A percentile compares a stretch with the other conserved stretches of the same genome.
phyloP scores from a whole-genome alignment of 2,888 invertebrate species.

The Pecten maximus region DNA sequence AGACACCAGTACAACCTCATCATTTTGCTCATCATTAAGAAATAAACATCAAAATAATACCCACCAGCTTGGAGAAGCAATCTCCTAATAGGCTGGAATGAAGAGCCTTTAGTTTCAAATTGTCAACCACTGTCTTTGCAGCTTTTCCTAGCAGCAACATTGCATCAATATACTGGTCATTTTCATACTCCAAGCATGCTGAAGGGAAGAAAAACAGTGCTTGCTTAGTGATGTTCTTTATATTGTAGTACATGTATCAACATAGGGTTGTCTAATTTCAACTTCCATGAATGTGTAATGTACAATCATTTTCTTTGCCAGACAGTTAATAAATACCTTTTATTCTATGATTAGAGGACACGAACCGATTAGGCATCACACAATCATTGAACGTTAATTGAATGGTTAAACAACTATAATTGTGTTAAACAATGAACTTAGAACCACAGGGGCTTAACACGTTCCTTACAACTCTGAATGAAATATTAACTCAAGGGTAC shows the following conservation, averaged over 20 bases:
- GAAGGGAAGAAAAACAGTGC: slow-evolving; percentile 27
- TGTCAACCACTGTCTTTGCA: not conserved
- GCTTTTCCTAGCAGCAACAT: slow-evolving; percentile 31
- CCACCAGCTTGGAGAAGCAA: slow-evolving; percentile 60
- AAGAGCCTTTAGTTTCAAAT: slow-evolving; percentile 55
- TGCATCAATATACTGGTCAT: slow-evolving; percentile 44
- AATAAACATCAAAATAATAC: too few relatives aligned
- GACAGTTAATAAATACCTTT: not conserved
- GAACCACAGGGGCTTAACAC: too few relatives aligned
- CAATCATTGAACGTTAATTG: too few relatives aligned
- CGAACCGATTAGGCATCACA: too few relatives aligned
- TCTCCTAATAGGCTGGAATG: slow-evolving; percentile 57
- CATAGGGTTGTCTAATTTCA: not conserved
- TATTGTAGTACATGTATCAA: not conserved
- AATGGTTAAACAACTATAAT: too few relatives aligned
- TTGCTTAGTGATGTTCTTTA: not conserved
- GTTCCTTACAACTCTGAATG: too few relatives aligned
- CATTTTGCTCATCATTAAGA: too few relatives aligned
- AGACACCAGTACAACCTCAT: too few relatives aligned
- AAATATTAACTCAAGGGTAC: too few relatives aligned
- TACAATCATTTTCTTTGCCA: not conserved
- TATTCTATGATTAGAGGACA: too few relatives aligned
- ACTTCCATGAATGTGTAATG: not conserved
- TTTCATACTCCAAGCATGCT: slow-evolving; percentile 41
- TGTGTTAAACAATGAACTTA: too few relatives aligned